Evolutionary conservation across 2,888 invertebrate species (phyloP), one percentile per base, ranked within the genome.

Genomic region (Euzetes globulus): DNA sequence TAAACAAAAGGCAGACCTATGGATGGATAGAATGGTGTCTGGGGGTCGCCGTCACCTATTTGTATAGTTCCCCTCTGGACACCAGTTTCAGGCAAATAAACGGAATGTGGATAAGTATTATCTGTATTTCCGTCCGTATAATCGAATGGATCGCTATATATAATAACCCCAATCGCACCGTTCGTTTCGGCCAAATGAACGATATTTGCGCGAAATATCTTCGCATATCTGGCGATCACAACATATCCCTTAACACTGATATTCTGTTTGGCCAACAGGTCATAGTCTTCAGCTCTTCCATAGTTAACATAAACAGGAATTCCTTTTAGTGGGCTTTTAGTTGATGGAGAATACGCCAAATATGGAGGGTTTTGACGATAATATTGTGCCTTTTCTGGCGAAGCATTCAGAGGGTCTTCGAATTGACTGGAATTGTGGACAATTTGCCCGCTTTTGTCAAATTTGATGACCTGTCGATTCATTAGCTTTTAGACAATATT

Each of bases 201-300:
- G n/a, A 73, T 74, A 37, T 75, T 74, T 7, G 71, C 75, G 15
- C 75, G 70, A 50, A 63, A 75, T 19, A 71, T 71, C 37, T 82
- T 81, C 27, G 86, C 85, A 78, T 85, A 86, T 75, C 85, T 80
- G 37, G 84, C 83, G 50, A 86, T 80, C 17, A 83, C 85, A 41
- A 86, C 84, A 60, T 81, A 82, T 0, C 83, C 84, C 11, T 79
- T 79, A 19, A 84, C 79, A 71, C 80, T 78, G 11, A 84, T 78
- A 33, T 33, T 29, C 4, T 78, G 79, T 6, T 77, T 74, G 11
- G 78, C 78, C 33, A 84, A 78, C 33, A 77, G 77, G 1, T 78
- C 76, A 77, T 82, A 85, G 79, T 85, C 85, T 71, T 83, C 82
- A 19, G 80, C 80, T 50, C 82, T 77, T 0, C 82, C 85, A 75